Evolutionary conservation across 2,797 vertebrate species (phyloP), one percentile per base, ranked within the genome.

Genomic region (Hybognathus amarus): DNA sequence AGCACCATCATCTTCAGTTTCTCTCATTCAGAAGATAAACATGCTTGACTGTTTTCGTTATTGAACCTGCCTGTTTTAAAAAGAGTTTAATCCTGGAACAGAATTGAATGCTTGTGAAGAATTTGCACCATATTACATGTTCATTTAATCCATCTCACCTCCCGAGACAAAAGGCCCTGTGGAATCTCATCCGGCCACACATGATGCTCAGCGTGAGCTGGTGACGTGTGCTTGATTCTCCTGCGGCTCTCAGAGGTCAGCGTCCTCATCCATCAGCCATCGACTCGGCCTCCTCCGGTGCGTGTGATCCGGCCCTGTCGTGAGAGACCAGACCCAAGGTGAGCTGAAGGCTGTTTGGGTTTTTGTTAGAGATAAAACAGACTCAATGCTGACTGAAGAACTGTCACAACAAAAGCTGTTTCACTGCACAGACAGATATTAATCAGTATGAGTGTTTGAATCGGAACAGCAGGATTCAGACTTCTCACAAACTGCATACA

Each of bases 201-300:
- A 5, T 5, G 36, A 22, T 6, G 70, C 18, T 45, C 76, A 33
- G 52, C 22, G 54, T 56, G 59, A 4, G 61, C n/a, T 10, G 71
- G 33, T 17, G 73, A 5, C 11, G 30, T 52, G 77, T 36, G 18
- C 33, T 24, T 68, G 17, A 52, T n/a, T 24, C 77, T 78, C 30
- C 45, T 36, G 47, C 15, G 2, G 76, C 59, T 61, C 67, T 30
- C 67, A 71, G 89, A 89, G 89, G 73, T 85, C 86, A 77, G 83
- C 89, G 83, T 87, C 80, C 87, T 91, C 88, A 93, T 94, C 92
- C 89, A 92, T 93, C 93, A 93, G 83, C 50, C 82, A 94, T 93
- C 83, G 92, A 94, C n/a, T 93, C 90, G 52, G 77, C 89, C 86
- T 85, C 85, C 86, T 90, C 67, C 52, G 69, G 85, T 85, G 89